phyloP scores from a whole-genome alignment of 2,888 invertebrate species.

The Apamea epomidion region DNA sequence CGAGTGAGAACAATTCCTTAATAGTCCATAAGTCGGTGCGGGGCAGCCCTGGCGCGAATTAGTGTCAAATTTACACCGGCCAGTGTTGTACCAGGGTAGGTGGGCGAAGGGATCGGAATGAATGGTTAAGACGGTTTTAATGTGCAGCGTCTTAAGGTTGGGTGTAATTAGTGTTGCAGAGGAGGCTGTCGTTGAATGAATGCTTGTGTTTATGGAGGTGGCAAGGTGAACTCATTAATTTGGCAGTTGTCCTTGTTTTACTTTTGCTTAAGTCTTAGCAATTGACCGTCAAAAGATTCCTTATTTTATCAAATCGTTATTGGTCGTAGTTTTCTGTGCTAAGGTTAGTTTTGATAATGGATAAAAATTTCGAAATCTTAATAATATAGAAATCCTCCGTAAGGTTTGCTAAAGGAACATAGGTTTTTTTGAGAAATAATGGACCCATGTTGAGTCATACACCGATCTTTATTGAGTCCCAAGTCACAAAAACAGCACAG shows the following conservation, averaged over 20 bases:
- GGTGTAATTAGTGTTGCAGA: conserved; percentile 38
- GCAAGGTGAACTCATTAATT: neutral
- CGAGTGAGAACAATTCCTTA: conserved; percentile 88
- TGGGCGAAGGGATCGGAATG: conserved; percentile 38
- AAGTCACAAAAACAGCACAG: conserved; percentile 37
- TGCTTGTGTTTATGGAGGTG: neutral
- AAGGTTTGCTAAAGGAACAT: neutral
- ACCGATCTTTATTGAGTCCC: neutral
- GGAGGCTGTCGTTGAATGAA: conserved; percentile 3
- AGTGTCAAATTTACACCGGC: conserved; percentile 80
- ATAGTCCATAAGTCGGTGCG: conserved; percentile 87
- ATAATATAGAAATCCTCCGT: neutral
- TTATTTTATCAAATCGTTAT: neutral
- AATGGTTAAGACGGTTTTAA: conserved; percentile 48
- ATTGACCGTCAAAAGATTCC: neutral
- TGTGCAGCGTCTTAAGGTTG: conserved; percentile 49
- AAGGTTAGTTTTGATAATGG: neutral
- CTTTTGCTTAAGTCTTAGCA: neutral
- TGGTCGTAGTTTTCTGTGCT: neutral
- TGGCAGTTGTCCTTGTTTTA: neutral
- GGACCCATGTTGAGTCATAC: neutral
- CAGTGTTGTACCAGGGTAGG: conserved; percentile 49
- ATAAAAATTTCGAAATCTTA: neutral
- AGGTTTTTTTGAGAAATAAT: neutral
- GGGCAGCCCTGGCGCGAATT: conserved; percentile 81